Conservation (phyloP, 1,140 invertebrate genomes). For the Leptopilina boulardi region DNA sequence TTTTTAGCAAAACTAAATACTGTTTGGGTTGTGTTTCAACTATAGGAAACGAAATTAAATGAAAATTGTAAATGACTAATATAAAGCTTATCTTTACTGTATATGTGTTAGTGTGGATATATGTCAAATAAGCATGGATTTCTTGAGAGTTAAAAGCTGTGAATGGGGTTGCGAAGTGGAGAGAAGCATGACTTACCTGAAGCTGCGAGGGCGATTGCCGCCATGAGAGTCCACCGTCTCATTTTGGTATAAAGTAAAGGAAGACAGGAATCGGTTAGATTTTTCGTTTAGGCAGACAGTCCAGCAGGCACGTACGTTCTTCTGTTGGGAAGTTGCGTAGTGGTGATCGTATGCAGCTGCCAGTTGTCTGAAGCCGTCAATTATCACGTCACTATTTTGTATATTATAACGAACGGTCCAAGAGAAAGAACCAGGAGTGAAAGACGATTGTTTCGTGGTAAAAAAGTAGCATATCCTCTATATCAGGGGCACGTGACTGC, state of each 20-base stretch:
- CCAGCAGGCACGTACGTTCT: conserved; percentile 3
- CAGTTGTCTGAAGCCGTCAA: neutral
- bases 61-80: too few relatives aligned
- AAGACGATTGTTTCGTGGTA: conserved; percentile 37
- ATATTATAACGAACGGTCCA: conserved; percentile 41
- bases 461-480: conserved; percentile 46
- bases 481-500: conserved; percentile 65
- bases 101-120: neutral
- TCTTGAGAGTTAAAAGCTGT: conserved; percentile 36
- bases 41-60: too few relatives aligned
- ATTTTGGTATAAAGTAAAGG: conserved; percentile 63
- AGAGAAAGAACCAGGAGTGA: conserved; percentile 43
- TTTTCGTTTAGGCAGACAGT: neutral
- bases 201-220: conserved; percentile 74
- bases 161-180: conserved; percentile 37
- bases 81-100: neutral
- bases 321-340: neutral
- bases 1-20: too few relatives aligned
- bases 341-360: conserved; percentile 8
- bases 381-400: conserved; percentile 15
- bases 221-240: conserved; percentile 74
- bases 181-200: conserved; percentile 68
- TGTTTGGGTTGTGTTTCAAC: too few relatives aligned
- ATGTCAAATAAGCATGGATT: conserved; percentile 27
- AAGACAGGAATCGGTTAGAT: conserved; percentile 42